Base-by-base conservation (phyloP, 2,113 vertebrate genomes). In the Myiopsitta monachus region DNA sequence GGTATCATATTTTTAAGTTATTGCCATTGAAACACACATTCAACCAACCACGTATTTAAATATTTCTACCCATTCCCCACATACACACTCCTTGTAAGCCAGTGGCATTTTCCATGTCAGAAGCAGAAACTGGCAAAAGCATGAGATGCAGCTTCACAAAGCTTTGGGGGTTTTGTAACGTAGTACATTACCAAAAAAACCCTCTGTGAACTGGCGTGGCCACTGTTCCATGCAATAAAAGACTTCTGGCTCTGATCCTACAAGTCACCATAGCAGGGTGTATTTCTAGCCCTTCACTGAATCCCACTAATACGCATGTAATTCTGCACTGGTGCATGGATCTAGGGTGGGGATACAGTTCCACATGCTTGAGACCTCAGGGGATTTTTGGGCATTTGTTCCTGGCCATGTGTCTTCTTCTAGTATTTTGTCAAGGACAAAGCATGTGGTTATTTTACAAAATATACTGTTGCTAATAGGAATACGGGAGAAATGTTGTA, bases 261-360 rank as follows among this genome's bases (percentile, higher is more conserved):
- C 23, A 12, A 24, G 18, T 41, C 11, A 10, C 39, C 15, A 5
- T 6, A 59, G 4, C 59, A 38, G 46, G 11, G 15, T 30, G 10
- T 26, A 36, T 85, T 92, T 83, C 18, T 15, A 54, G 44, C 26
- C 31, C 59, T 69, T 69, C 39, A 16, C 11, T 38, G 49, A 66
- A 59, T 39, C 49, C 28, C 13, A 17, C 0, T 46, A 79, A 76
- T 38, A 38, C 0, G 6, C 19, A 2, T 36, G 28, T 62, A 79
- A 52, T 73, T 83, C 67, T 76, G 19, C 0, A 0, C 39, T 49
- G 73, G 36, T 75, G 64, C 69, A 36, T 1, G 4, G 23, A 43
- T 59, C 38, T 76, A 44, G 11, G 26, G 9, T 22, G 21, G 23
- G 24, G 39, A 91, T 79, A 9, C 52, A 51, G 19, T 51, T 83